Evolutionary conservation across 2,888 invertebrate genomes (phyloP).

Genomic region (Ctenicera cuprea): DNA sequence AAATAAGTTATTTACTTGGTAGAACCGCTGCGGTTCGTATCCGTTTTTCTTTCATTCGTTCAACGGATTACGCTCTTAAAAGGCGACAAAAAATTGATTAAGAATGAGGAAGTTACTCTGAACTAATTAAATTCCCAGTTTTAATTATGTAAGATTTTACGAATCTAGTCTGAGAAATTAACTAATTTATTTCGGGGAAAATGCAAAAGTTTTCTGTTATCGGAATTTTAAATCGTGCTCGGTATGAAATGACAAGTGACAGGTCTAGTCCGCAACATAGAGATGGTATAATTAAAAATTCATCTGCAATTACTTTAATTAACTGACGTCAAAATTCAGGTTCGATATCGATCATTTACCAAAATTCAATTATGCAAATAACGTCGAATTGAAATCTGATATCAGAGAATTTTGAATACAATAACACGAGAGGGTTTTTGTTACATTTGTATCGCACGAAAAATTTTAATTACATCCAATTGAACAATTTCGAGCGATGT

Average conservation of each 20-base stretch:
- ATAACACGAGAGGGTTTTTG: too few species aligned
- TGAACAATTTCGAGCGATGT: too few species aligned
- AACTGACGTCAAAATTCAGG: too few species aligned
- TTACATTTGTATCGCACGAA: too few species aligned
- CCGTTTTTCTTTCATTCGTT: background rate
- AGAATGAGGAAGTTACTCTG: constrained; percentile 7
- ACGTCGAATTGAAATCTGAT: too few species aligned
- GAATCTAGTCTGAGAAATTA: constrained; percentile 1
- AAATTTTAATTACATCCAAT: too few species aligned
- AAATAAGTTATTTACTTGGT: constrained; percentile 14
- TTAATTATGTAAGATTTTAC: constrained; percentile 19
- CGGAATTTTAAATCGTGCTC: constrained; percentile 7
- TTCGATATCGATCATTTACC: too few species aligned
- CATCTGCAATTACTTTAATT: too few species aligned
- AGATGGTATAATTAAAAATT: background rate
- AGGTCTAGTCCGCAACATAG: background rate
- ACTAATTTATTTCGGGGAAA: background rate
- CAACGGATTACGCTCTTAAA: background rate
- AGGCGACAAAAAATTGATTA: constrained; percentile 15
- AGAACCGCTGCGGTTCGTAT: constrained; percentile 2
- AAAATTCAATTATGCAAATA: too few species aligned
- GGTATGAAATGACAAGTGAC: background rate
- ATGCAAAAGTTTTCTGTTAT: constrained; percentile 23
- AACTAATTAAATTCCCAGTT: constrained; percentile 25
- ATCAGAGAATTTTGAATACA: too few species aligned